A percentile compares a stretch with the other conserved stretches of the same genome.
Evolutionary conservation across 2,797 vertebrate genomes (phyloP).

Genomic region (Cyclura pinguis): DNA sequence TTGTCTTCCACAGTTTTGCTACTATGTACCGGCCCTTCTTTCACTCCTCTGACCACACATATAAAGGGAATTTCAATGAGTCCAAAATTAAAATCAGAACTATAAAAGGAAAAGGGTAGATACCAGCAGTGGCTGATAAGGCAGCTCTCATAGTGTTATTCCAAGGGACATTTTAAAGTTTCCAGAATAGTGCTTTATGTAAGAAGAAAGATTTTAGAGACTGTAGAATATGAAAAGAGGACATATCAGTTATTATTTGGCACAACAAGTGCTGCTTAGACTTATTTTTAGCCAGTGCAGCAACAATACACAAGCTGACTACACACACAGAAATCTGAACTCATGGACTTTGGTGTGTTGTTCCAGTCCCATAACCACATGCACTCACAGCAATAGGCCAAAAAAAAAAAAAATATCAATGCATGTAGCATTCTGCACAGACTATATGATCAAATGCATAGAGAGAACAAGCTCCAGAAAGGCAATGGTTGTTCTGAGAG

Average conservation of each 20-base stretch:
- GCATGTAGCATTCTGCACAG: neutral
- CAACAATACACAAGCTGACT: neutral
- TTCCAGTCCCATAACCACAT: neutral
- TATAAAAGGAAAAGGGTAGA: no score
- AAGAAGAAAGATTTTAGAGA: neutral
- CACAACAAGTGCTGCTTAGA: neutral
- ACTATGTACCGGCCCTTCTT: neutral
- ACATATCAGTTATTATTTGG: neutral
- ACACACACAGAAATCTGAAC: neutral
- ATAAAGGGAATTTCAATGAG: neutral
- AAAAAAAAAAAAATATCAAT: neutral
- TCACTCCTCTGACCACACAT: no score
- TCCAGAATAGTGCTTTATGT: neutral
- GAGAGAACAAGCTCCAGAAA: neutral
- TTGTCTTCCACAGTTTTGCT: neutral
- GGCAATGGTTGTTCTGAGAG: no score
- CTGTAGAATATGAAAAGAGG: neutral
- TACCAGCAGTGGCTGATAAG: neutral
- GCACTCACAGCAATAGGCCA: neutral
- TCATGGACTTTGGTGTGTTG: neutral
- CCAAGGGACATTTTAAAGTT: neutral
- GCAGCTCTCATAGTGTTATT: neutral
- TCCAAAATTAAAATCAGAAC: neutral
- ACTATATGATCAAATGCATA: neutral
- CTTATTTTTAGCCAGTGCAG: neutral